Evolutionary conservation across 2,888 invertebrate genomes (phyloP).

Genomic region (Calameuta idolon): DNA sequence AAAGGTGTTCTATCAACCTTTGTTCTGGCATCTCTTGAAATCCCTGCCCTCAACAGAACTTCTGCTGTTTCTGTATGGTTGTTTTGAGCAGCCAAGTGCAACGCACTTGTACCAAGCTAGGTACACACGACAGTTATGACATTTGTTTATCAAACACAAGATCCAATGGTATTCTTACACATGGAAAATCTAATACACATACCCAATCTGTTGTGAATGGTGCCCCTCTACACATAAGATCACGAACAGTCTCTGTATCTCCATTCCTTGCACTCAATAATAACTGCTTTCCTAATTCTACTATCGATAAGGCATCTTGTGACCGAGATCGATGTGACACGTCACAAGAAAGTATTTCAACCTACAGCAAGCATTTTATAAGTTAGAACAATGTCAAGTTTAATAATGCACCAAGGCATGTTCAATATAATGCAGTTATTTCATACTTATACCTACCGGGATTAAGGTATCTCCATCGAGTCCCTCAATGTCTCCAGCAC

Average conservation of each 20-base stretch:
- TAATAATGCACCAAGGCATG: background rate
- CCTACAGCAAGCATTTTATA: slow-evolving; percentile 35
- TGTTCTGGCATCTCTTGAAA: slow-evolving; percentile 88
- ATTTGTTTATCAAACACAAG: background rate
- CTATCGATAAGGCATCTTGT: slow-evolving; percentile 68
- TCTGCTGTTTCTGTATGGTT: slow-evolving; percentile 85
- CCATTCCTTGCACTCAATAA: slow-evolving; percentile 84
- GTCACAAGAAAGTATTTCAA: slow-evolving; percentile 55
- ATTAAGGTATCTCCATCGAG: slow-evolving; percentile 65
- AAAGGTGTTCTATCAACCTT: slow-evolving; percentile 94
- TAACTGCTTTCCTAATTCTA: slow-evolving; percentile 87
- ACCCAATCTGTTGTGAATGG: slow-evolving; percentile 96
- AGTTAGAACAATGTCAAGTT: background rate
- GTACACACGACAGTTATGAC: slow-evolving; percentile 26
- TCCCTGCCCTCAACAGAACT: slow-evolving; percentile 85
- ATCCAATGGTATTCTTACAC: background rate
- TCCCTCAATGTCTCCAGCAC: slow-evolving; percentile 60
- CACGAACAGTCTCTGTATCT: slow-evolving; percentile 80
- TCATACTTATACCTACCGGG: slow-evolving; percentile 60
- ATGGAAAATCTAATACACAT: slow-evolving; percentile 40
- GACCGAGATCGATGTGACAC: slow-evolving; percentile 49
- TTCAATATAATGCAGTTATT: background rate
- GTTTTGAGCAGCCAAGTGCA: slow-evolving; percentile 87
- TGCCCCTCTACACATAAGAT: slow-evolving; percentile 86
- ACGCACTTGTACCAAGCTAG: slow-evolving; percentile 88